phyloP scores from a whole-genome alignment of 1,140 invertebrate genomes.

The Aphelenchoides fujianensis region DNA sequence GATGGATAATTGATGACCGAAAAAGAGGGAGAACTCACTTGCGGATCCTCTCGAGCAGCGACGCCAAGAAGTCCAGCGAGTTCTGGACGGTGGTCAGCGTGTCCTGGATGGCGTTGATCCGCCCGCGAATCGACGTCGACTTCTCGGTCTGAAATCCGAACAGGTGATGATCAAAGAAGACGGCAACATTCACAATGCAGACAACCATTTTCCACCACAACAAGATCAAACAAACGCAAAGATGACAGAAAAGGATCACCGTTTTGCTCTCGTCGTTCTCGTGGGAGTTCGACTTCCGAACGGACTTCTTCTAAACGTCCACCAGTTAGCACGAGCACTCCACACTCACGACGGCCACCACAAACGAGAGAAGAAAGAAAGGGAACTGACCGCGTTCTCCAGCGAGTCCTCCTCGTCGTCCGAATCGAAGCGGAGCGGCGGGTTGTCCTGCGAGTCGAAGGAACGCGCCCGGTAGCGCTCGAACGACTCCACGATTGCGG shows the following conservation, averaged over 20 bases:
- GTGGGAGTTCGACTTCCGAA: background rate
- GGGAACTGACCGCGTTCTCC: background rate
- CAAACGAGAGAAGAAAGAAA: background rate
- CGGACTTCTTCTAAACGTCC: background rate
- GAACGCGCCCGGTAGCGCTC: conserved; percentile 19
- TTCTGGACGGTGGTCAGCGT: conserved; percentile 50
- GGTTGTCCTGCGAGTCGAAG: background rate
- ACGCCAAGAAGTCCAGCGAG: conserved; percentile 50
- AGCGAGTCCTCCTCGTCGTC: conserved; percentile 25
- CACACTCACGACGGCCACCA: background rate
- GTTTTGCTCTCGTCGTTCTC: conserved; percentile 8
- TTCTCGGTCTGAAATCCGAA: conserved; percentile 12
- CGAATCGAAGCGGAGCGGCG: conserved; percentile 4
- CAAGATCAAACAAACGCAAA: conserved; percentile 3
- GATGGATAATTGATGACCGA: background rate
- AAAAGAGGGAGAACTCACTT: conserved; percentile 49
- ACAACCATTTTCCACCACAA: too few relatives aligned
- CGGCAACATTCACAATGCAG: conserved; percentile 2
- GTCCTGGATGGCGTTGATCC: conserved; percentile 46
- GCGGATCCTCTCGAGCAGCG: conserved; percentile 51
- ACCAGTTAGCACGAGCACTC: background rate
- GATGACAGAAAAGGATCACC: background rate
- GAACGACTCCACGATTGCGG: conserved; percentile 19
- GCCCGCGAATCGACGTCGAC: conserved; percentile 33
- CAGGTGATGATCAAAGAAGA: conserved; percentile 1